Base-by-base conservation (phyloP, 2,888 invertebrate genomes). In the Drosophila antonietae region DNA sequence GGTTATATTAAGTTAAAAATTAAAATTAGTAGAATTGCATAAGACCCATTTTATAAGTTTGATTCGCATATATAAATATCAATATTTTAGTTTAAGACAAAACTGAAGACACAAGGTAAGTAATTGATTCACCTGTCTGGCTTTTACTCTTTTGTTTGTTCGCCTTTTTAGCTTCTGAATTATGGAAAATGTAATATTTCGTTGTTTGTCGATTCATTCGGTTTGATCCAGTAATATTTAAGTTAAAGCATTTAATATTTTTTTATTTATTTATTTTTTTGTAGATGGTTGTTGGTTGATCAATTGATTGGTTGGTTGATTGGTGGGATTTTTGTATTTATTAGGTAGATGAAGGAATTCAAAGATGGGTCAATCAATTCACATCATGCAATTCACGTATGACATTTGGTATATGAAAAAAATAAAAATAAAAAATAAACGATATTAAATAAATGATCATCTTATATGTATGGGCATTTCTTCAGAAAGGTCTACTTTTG, bases 91-190 rank as follows among this genome's bases (percentile, higher is more conserved):
- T 33, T 49, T 31, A 6, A 51, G 10, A 20, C 2, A 37, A 43
- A 43, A 9, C 37, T 41, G 28, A 43, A 55, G 39, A 41, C 20
- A 62, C n/a, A 57, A 62, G 14, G n/a, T 57, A 46, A n/a, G 62
- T 58, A 37, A 56, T 57, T 72, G 68, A 91, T 95, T 97, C 96
- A 97, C 97, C 97, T 95, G 96, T 94, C 94, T 96, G 94, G 93
- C 97, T 97, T 95, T 97, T 97, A 95, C 97, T 97, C 95, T 96
- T 96, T 95, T 96, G 84, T 59, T 88, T 84, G 74, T 35, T 96
- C 95, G 96, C 96, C 96, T 97, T 97, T 97, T 97, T 97, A 95
- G 97, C 97, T 95, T 97, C 97, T 97, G 95, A 92, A 92, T 79
- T 72, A 64, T 71, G 66, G 44, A 57, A 47, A 62, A 70, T 71